A percentile compares a stretch with the other conserved stretches of the same genome.
Evolutionary conservation across 2,797 vertebrate genomes (phyloP).

Genomic region (Enoplosus armatus): DNA sequence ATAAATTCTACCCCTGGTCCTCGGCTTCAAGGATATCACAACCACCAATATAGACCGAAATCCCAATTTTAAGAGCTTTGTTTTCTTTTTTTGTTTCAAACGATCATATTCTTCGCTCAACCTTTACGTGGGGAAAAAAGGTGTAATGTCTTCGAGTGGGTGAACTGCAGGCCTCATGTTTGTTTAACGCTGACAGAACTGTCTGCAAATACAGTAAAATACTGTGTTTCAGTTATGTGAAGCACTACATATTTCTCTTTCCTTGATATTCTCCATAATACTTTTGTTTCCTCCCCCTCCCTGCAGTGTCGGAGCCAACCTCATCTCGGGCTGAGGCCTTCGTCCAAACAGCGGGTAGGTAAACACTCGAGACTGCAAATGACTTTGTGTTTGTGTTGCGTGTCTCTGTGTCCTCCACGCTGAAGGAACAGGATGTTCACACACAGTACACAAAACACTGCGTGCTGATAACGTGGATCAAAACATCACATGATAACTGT

Average conservation of each 20-base stretch:
- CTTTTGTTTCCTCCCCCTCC: constrained; percentile 8
- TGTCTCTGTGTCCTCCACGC: constrained; percentile 1
- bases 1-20: too few species aligned
- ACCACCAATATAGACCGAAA: neutral
- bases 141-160: too few species aligned
- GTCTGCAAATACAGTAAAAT: neutral
- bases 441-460: constrained; percentile 7
- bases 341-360: constrained; percentile 57
- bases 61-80: neutral
- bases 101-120: too few species aligned
- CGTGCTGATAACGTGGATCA: constrained; percentile 17
- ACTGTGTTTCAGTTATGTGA: neutral
- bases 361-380: constrained; percentile 1
- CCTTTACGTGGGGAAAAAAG: too few species aligned
- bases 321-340: constrained; percentile 36
- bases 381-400: constrained; percentile 10
- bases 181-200: neutral
- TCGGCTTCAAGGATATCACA: neutral
- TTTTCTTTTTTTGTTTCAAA: too few species aligned
- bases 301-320: constrained; percentile 49
- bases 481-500: constrained; percentile 49
- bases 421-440: constrained; percentile 21
- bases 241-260: neutral
- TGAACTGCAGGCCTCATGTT: neutral
- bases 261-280: neutral